These are phyloP conservation scores for Microlaimidae sp. DNA, from an alignment of 2,888 invertebrate species.

Conservation along the genomic window DNA sequence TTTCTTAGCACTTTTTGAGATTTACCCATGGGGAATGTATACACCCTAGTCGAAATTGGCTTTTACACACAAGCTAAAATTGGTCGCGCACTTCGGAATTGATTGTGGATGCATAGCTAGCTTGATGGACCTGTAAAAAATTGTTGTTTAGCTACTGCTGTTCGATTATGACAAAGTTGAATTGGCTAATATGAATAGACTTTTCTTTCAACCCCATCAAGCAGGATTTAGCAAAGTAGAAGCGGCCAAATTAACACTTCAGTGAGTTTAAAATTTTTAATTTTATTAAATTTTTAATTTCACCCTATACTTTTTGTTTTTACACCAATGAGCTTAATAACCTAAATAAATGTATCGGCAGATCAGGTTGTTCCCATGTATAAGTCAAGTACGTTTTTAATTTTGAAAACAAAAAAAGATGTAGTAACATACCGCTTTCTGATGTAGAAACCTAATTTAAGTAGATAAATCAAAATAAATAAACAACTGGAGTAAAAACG, in stretches of 20 bases:
- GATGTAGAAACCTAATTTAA: neutral
- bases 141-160: conserved; percentile 64
- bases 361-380: no score
- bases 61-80: neutral
- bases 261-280: conserved; percentile 21
- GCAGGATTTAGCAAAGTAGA: conserved; percentile 72
- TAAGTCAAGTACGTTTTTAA: no score
- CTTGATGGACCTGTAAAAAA: neutral
- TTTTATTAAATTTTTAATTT: neutral
- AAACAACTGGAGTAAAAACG: no score
- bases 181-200: conserved; percentile 93
- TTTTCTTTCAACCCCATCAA: conserved; percentile 96
- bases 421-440: no score
- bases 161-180: conserved; percentile 99
- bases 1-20: no score
- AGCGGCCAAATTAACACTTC: conserved; percentile 39
- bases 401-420: no score
- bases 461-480: no score
- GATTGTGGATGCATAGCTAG: no score
- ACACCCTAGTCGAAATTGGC: neutral
- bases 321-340: no score
- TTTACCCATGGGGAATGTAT: no score
- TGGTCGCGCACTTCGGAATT: neutral
- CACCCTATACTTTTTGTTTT: no score
- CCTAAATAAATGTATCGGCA: no score